Evolutionary conservation across 2,113 vertebrate species (phyloP), one percentile per base, ranked within the genome.

Genomic region (Arenaria interpres): DNA sequence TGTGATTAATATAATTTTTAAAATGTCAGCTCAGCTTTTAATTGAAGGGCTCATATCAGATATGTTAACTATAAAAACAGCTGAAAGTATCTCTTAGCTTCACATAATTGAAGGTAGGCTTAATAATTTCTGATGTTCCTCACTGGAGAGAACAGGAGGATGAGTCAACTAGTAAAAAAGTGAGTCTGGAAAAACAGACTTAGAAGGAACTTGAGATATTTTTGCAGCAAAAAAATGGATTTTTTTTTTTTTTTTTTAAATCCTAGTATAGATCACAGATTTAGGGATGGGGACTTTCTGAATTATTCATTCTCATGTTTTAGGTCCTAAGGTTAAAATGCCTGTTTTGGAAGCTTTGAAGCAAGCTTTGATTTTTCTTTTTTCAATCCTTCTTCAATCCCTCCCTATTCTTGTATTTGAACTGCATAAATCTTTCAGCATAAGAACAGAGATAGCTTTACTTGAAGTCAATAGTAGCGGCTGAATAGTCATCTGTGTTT

Each of bases 401-500:
- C 19, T 79, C 21, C 10, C 45, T 56, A 11, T 53, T 93, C 57
- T 81, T 86, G 13, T 67, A 30, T 88, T 91, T 94, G 53, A 68
- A 71, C 43, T 83, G 71, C 12, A 23, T 67, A 73, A 73, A 63
- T 84, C 66, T 85, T 85, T 80, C 83, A 90, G 30, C 14, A 8
- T 71, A 72, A 92, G 50, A 95, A 74, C 28, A 88, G 91, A 93
- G 51, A 69, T 28, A 72, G 33, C 50, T 27, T 78, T 96, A 39
- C 57, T 92, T 73, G 46, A 90, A 85, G 59, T 91, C 22, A 53
- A 8, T 71, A 89, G 56, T 68, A 82, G 51, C 60, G 93, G 85
- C 54, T 97, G 79, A 97, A 96, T 96, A 94, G 64, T 87, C 88
- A 77, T 94, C 82, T 96, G 54, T 97, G 50, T 75, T 96, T 92